These are phyloP conservation scores for Larimichthys polyactis DNA, from an alignment of 2,113 vertebrate species.

Conservation along the genomic window DNA sequence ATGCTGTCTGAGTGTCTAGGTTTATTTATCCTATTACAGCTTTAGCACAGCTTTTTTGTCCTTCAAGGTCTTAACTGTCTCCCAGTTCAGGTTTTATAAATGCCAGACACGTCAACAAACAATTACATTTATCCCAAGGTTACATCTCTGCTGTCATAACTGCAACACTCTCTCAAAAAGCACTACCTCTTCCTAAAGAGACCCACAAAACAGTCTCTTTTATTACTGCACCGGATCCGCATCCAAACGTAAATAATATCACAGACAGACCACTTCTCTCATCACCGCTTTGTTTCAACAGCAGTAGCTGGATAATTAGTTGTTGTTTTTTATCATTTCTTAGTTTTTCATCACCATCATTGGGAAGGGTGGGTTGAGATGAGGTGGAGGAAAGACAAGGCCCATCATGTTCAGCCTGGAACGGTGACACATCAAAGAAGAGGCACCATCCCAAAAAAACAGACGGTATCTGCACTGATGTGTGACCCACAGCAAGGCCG, in stretches of 20 bases:
- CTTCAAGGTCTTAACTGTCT: conserved; percentile 60
- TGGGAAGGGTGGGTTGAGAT: conserved; percentile 26
- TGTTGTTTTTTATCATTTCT: not conserved
- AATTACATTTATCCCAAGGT: conserved; percentile 64
- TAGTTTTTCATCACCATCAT: conserved; percentile 5
- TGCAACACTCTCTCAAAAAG: conserved; percentile 39
- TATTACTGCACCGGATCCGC: conserved; percentile 11
- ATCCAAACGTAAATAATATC: conserved; percentile 35
- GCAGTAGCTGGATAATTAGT: conserved; percentile 51
- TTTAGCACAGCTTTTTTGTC: conserved; percentile 55
- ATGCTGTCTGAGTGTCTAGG: conserved; percentile 14
- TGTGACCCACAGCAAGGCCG: conserved; percentile 37
- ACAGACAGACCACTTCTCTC: conserved; percentile 27
- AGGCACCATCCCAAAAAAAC: conserved; percentile 23
- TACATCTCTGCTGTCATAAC: conserved; percentile 42
- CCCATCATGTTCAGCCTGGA: conserved; percentile 68
- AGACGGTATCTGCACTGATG: conserved; percentile 44
- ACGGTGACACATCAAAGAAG: conserved; percentile 74
- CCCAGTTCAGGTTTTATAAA: conserved; percentile 50
- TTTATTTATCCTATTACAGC: conserved; percentile 60
- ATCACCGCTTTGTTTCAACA: conserved; percentile 48
- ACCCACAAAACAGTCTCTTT: not conserved
- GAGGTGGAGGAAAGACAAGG: conserved; percentile 64
- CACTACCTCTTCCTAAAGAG: conserved; percentile 13
- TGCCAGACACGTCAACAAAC: conserved; percentile 50